Base-by-base conservation (phyloP, 2,113 vertebrate species). In the Corythaixoides concolor region DNA sequence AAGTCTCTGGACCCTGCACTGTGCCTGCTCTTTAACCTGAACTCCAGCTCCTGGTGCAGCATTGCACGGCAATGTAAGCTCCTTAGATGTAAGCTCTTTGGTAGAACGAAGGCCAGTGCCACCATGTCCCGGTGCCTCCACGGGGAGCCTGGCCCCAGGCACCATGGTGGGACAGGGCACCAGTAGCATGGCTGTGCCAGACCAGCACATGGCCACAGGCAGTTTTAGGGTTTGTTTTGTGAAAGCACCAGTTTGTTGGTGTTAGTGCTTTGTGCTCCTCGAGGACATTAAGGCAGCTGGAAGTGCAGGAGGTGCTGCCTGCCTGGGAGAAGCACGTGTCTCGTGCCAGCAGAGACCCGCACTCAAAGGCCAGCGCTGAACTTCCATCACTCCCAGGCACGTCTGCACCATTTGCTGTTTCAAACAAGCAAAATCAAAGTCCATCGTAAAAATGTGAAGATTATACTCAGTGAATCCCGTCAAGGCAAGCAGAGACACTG, bases 161-260 rank as follows among this genome's bases (percentile, higher is more conserved):
- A 15, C 41, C 2, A 1, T 0, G 1, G 45, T 1, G 6, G 83
- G 62, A 75, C 1, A 1, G n/a, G 7, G 15, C 2, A 3, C 23
- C 24, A 15, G 33, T 1, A 4, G 15, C 32, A 24, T 0, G 0
- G 23, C 21, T 19, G 23, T 6, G 6, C 23, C 69, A 35, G 72
- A 15, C 13, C 23, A 10, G 3, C 22, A 2, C 0, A 0, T 3
- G 5, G 27, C 53, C 9, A 1, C 12, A 5, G 8, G 15, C 18
- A 28, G 18, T 3, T 45, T 32, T 33, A 58, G 70, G 30, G 32
- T 41, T 58, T 15, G 21, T 12, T 91, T 22, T 30, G 35, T 41
- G 33, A 52, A 56, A 64, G 21, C n/a, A 27, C 4, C 8, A 0
- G 7, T 24, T 27, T 41, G 62, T 19, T 59, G 55, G 30, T 32